These are phyloP conservation scores for Blastobasis lacticolella DNA, from an alignment of 2,888 invertebrate species.

Conservation along the genomic window DNA sequence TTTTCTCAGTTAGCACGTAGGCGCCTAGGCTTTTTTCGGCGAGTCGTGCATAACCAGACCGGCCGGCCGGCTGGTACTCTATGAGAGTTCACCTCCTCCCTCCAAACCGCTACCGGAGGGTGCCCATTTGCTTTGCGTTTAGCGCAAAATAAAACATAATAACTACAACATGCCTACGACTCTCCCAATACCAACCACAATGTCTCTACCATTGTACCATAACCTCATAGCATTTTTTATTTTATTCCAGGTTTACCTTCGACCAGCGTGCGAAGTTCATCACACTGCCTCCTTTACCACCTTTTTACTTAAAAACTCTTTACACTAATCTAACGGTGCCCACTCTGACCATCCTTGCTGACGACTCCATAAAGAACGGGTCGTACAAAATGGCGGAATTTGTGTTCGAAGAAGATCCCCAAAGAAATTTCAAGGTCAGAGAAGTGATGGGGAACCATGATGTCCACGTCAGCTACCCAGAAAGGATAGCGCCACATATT, in stretches of 20 bases:
- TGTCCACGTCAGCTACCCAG: constrained; percentile 73
- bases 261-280: constrained; percentile 66
- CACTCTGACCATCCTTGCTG: constrained; percentile 31
- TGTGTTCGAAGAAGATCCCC: constrained; percentile 30
- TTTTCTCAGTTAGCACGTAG: too few relatives aligned
- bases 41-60: too few relatives aligned
- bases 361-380: constrained; percentile 26
- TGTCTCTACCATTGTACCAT: too few relatives aligned
- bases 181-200: too few relatives aligned
- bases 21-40: too few relatives aligned
- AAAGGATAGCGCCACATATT: constrained; percentile 54
- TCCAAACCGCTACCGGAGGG: too few relatives aligned
- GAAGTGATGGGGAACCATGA: constrained; percentile 72
- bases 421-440: constrained; percentile 33
- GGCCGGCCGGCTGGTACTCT: too few relatives aligned
- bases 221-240: not conserved
- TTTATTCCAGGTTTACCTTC: constrained; percentile 57
- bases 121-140: too few relatives aligned
- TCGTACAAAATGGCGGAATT: constrained; percentile 30
- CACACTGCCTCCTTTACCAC: constrained; percentile 40
- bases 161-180: too few relatives aligned
- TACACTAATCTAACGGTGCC: constrained; percentile 35
- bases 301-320: constrained; percentile 37
- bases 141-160: too few relatives aligned
- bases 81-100: too few relatives aligned